Conservation (phyloP, 1,140 invertebrate species). For the Euglossa dilemma region DNA sequence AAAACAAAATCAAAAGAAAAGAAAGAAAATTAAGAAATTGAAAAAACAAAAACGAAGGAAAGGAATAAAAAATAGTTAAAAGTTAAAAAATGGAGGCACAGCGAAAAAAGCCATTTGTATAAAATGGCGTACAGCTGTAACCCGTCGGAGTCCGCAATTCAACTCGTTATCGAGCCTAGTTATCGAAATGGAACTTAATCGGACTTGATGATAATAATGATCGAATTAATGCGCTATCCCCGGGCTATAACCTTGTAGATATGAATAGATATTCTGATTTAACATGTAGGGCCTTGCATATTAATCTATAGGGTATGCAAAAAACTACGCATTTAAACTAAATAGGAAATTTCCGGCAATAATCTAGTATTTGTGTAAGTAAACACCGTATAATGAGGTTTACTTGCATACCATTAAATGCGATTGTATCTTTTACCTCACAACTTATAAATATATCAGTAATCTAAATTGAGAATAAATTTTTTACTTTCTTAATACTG, state of each 20-base stretch:
- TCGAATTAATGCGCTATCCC: neutral
- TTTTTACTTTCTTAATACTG: neutral
- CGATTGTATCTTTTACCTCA: neutral
- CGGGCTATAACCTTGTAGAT: neutral
- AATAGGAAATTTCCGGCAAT: no score
- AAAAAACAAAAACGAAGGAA: neutral
- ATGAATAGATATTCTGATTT: neutral
- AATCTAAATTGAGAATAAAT: neutral
- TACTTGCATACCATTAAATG: neutral
- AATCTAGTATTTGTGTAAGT: neutral
- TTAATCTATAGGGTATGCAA: neutral
- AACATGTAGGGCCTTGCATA: neutral
- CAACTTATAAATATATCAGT: neutral
- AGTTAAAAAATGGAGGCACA: neutral
- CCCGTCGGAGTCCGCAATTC: neutral
- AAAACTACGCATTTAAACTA: neutral
- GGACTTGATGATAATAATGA: neutral
- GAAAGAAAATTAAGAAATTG: no score
- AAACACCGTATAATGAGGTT: neutral
- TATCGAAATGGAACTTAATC: neutral
- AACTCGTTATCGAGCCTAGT: neutral
- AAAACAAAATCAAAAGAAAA: neutral
- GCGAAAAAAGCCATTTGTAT: neutral
- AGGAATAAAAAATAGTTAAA: neutral
- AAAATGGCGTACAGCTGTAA: constrained; percentile 11